phyloP scores from a whole-genome alignment of 2,113 vertebrate genomes.

The Camelus bactrianus region DNA sequence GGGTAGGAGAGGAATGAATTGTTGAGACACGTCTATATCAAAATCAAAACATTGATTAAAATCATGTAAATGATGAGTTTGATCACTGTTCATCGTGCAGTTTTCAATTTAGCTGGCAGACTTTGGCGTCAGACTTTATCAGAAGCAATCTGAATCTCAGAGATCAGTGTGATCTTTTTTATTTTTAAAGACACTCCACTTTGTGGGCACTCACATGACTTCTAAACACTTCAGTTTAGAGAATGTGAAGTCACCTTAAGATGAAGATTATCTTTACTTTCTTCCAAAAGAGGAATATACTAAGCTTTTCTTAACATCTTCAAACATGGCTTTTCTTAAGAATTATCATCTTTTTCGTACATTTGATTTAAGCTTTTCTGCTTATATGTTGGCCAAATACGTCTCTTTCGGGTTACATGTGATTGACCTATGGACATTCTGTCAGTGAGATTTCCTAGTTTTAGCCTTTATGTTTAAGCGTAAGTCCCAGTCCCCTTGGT shows the following conservation, averaged over 20 bases:
- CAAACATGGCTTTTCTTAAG: neutral
- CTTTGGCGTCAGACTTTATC: neutral
- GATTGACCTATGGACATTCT: neutral
- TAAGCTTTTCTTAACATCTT: neutral
- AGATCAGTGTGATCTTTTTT: constrained; percentile 5
- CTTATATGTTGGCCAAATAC: neutral
- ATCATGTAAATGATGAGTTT: neutral
- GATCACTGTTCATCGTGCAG: neutral
- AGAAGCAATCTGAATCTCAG: neutral
- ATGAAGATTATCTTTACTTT: constrained; percentile 22
- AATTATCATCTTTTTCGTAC: neutral
- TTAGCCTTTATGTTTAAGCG: neutral
- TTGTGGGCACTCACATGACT: neutral
- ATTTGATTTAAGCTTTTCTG: constrained; percentile 35
- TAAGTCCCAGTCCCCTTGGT: constrained; percentile 10
- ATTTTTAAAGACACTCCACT: neutral
- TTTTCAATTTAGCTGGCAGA: neutral
- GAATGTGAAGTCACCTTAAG: neutral
- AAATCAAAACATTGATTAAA: constrained; percentile 15
- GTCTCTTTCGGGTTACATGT: neutral
- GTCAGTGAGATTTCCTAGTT: neutral
- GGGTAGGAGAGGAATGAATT: neutral
- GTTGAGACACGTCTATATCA: neutral
- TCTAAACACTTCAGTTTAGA: neutral
- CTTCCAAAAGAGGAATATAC: neutral